Base-by-base conservation (phyloP, 2,888 invertebrate genomes). In the Tetrapedia diversipes region DNA sequence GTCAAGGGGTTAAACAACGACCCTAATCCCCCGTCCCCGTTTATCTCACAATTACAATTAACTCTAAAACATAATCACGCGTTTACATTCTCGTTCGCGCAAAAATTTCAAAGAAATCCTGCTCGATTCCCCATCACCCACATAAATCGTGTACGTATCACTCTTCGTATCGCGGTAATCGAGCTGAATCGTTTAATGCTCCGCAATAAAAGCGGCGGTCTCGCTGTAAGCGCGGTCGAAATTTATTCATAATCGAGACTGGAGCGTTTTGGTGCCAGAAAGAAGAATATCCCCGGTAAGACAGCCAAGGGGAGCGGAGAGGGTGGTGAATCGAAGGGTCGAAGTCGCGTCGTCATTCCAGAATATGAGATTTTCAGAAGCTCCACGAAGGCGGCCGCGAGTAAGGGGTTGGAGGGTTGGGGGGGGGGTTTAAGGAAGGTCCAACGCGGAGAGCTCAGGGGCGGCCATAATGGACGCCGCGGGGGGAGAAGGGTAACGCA, bases 331-430 rank as follows among this genome's bases (percentile, higher is more conserved):
- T 3, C 8, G 77, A 72, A 75, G 84, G 80, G 83, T 84, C 76
- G 84, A 89, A 90, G 86, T 87, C 87, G 87, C 89, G 83, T 79
- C 86, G 89, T 89, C 90, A 90, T 89, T 88, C 85, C 82, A 68
- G 88, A 88, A 89, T 89, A 90, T 89, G 89, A 89, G 89, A 90
- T 90, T 90, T 90, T 83, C 77, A 80, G 79, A 74, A 83, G 76
- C 39, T 32, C 51, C 34, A 1, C 4, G 11, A 41, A 37, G 19
- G 34, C 45, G 53, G 61, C 16, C 47, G 49, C 68, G 54, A 41
- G 49, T 39, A 49, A 39, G 29, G 22, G 56, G 41, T 37, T 43
- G 32, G 24, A 16, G 43, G 47, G n/a, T n/a, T n/a, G n/a, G n/a
- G n/a, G n/a, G n/a, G n/a, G n/a, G n/a, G n/a, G n/a, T n/a, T n/a